These are phyloP conservation scores for Pegea sp. DNA, from an alignment of 23 tunicate genomes.

Conservation along the genomic window DNA sequence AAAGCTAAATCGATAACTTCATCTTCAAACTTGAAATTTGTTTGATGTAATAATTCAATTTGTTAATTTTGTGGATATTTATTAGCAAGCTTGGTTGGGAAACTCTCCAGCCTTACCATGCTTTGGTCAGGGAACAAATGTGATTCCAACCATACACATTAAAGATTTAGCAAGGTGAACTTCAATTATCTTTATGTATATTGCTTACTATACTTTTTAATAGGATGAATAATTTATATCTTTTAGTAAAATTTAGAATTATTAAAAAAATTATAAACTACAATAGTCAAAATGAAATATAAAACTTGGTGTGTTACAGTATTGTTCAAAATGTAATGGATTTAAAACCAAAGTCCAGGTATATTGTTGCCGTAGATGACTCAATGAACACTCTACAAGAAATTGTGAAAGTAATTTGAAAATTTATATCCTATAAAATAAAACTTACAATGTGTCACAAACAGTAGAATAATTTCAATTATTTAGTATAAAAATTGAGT, in stretches of 20 bases:
- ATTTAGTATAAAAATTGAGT: not conserved
- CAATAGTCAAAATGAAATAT: too few species aligned
- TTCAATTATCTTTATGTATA: too few species aligned
- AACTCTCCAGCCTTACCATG: constrained; percentile 65
- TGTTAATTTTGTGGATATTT: not conserved
- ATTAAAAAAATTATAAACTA: too few species aligned
- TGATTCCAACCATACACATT: constrained; percentile 90
- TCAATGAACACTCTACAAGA: constrained; percentile 74
- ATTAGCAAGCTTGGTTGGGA: constrained; percentile 86
- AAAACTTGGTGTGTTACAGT: too few species aligned
- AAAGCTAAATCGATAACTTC: too few species aligned
- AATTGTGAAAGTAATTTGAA: constrained; percentile 53
- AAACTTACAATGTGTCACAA: not conserved
- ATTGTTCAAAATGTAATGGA: constrained; percentile 64
- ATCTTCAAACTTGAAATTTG: too few species aligned
- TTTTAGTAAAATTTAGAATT: too few species aligned
- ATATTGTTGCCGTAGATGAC: constrained; percentile 91
- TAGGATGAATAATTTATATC: too few species aligned
- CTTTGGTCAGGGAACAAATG: constrained; percentile 86
- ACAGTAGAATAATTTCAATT: not conserved
- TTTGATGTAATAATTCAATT: not conserved
- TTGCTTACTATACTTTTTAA: too few species aligned
- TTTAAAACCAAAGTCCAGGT: constrained; percentile 56
- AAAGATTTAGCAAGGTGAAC: constrained; percentile 78
- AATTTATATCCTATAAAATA: not conserved